Conservation (phyloP, 2,797 vertebrate genomes). For the Mallotus villosus region DNA sequence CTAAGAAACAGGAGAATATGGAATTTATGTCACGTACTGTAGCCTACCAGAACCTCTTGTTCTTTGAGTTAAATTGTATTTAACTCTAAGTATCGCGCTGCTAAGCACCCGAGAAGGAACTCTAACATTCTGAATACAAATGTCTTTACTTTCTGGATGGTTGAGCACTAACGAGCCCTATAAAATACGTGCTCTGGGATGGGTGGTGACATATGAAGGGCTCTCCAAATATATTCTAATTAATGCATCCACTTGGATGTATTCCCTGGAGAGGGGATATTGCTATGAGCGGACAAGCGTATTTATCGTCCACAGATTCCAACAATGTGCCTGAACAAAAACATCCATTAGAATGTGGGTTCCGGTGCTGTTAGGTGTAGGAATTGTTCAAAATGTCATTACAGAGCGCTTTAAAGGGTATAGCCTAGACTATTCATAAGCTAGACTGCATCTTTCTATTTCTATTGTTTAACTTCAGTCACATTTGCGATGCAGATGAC, state of each 20-base stretch:
- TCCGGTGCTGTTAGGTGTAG: not conserved
- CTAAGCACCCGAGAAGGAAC: not conserved
- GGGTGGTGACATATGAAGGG: conserved; percentile 5
- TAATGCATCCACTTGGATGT: not conserved
- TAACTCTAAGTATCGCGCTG: too few species aligned
- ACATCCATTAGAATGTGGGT: not conserved
- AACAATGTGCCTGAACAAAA: not conserved
- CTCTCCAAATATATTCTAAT: conserved; percentile 8
- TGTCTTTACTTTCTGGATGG: conserved; percentile 12
- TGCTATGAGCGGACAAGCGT: not conserved
- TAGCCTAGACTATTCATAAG: not conserved
- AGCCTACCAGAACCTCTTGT: too few species aligned
- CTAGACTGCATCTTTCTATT: not conserved
- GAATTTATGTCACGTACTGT: too few species aligned
- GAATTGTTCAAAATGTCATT: not conserved
- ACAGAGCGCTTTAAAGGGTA: not conserved
- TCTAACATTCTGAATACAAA: not conserved
- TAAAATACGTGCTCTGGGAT: conserved; percentile 3
- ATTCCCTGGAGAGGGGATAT: not conserved
- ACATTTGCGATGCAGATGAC: not conserved
- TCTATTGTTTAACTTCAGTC: conserved; percentile 7
- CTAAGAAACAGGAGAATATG: too few species aligned
- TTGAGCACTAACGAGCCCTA: conserved; percentile 16
- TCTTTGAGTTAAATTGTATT: too few species aligned
- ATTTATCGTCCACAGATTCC: not conserved